Base-by-base conservation (phyloP, 1,140 invertebrate species). In the Gyrodactylus bullatarudis region DNA sequence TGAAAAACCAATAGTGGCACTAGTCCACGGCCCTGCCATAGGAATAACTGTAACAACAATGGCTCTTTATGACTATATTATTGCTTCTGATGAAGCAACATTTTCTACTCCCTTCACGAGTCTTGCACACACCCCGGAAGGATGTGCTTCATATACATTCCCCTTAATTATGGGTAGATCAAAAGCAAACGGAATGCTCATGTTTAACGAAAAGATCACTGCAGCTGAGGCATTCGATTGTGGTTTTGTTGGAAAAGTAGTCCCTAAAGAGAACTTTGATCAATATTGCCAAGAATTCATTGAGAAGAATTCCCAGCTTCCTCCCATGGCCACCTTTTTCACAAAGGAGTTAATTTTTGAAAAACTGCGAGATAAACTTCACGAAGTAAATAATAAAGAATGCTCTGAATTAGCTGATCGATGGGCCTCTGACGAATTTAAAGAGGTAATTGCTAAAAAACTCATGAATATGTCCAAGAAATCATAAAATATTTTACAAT, bases 21-120 rank as follows among this genome's bases (percentile, higher is more conserved):
- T 92, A 68, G 86, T 96, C 0, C 92, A 96, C 85, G 92, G 91
- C 27, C 89, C 88, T 71, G 89, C 91, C n/a, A 85, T 94, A 75
- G 93, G 93, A 22, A 86, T 96, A 76, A 86, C 86, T 71, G 86
- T 86, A 0, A 94, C 91, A 8, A 85, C 86, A 0, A 79, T 91
- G 23, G 85, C 85, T 16, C 82, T 95, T 0, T 94, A 86, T 84
- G 92, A 97, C 83, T 83, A 87, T 70, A 86, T 94, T 24, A 91
- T 88, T 81, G 87, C 89, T 68, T 86, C 86, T n/a, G 85, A 89
- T 74, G 76, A 88, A 86, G 88, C 89, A 20, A 87, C 85, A 76
- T 91, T 95, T 79, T 83, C 85, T 74, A 88, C 89, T 74, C 90
- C 91, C 71, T 93, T 95, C 79, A 83, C 86, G 26, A 81, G 83